Evolutionary conservation across 2,113 vertebrate species (phyloP), one percentile per base, ranked within the genome.

Genomic region (Terrapene triunguis): DNA sequence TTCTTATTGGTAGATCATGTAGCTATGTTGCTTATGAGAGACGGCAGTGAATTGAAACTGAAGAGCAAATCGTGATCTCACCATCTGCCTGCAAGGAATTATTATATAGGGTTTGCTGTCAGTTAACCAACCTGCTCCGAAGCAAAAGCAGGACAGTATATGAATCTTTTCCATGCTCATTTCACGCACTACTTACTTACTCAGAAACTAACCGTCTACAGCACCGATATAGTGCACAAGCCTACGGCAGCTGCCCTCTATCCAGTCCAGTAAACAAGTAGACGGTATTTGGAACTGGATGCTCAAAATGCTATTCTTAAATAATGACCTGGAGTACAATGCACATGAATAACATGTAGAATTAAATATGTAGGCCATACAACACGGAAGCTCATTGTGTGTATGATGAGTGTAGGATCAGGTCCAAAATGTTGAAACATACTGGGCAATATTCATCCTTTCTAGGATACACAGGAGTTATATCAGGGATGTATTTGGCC

Each of bases 11-110:
- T 80, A 86, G 95, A 86, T 89, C 4, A 1, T 62, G 85, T 84
- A 94, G 88, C 90, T 92, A 38, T 79, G 83, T 62, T 98, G 94
- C 96, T 97, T 97, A 94, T 78, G 97, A 96, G 96, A 98, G 72
- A 96, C 89, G 97, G 97, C 96, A 97, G 95, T 90, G 97, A 96
- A 97, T 93, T 96, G 96, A 96, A 98, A 91, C 94, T 97, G 95
- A 98, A 96, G 95, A 98, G 93, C 95, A 98, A 98, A 97, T 97
- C 95, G 94, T 95, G 95, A 96, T 98, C 96, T 98, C 53, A 78
- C 98, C 98, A 98, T 98, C 98, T 98, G 98, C 97, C 96, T 98
- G 89, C 88, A 96, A 97, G 96, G 94, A 96, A 95, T 92, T 96
- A 89, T 95, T 97, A 94, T 89, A 96, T 89, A 85, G 96, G 89